A percentile compares a stretch with the other conserved stretches of the same genome.
Evolutionary conservation across 1,140 invertebrate species (phyloP).

Genomic region (Macrocentrus cingulum): DNA sequence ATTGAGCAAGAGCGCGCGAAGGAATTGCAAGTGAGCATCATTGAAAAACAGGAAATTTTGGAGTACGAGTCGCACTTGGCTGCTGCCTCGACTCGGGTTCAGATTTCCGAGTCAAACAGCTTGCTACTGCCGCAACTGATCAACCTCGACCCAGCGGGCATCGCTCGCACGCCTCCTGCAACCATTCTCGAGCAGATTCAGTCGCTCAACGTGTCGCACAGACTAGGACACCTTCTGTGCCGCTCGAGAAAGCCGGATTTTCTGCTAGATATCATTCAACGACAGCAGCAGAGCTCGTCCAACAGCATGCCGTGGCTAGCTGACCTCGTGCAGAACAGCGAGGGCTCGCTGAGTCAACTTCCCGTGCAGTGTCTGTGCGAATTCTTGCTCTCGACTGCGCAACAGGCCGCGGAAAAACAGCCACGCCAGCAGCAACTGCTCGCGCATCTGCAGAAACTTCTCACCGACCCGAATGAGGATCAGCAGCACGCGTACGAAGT

Average conservation of each 20-base stretch:
- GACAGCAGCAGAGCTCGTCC: conserved; percentile 74
- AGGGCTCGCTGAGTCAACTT: conserved; percentile 81
- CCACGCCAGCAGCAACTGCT: conserved; percentile 80
- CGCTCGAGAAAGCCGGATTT: conserved; percentile 88
- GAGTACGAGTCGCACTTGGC: conserved; percentile 94
- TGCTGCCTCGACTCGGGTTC: conserved; percentile 79
- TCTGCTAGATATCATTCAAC: conserved; percentile 88
- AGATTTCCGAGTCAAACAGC: conserved; percentile 89
- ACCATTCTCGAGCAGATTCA: conserved; percentile 80
- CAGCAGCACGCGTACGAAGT: conserved; percentile 74
- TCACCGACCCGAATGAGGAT: conserved; percentile 65
- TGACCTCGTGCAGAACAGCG: conserved; percentile 89
- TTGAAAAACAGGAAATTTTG: conserved; percentile 83
- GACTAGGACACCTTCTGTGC: conserved; percentile 89
- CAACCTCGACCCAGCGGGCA: conserved; percentile 81
- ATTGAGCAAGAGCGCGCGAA: conserved; percentile 65
- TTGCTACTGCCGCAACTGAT: conserved; percentile 77
- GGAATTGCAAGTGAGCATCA: conserved; percentile 69
- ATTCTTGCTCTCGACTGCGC: conserved; percentile 81
- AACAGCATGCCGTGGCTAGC: conserved; percentile 97
- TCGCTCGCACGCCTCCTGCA: conserved; percentile 76
- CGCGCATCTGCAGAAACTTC: conserved; percentile 70
- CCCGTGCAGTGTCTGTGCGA: conserved; percentile 96
- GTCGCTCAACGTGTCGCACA: conserved; percentile 73
- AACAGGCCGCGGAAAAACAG: conserved; percentile 60